phyloP scores from a whole-genome alignment of 1,140 invertebrate species.

The Ceratina japonica region DNA sequence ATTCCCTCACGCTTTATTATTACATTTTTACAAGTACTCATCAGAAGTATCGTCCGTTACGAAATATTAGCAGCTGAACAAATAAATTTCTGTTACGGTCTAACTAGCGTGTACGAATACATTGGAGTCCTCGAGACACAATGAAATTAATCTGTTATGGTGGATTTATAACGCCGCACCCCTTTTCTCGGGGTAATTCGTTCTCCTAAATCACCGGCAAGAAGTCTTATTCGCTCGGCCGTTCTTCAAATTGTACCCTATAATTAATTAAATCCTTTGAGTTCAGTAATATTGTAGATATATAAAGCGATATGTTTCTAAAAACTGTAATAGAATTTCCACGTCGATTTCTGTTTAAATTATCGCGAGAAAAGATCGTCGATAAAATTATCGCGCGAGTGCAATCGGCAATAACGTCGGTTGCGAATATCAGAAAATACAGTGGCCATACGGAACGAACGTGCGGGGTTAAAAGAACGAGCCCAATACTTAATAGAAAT shows the following conservation, averaged over 20 bases:
- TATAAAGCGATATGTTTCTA: not conserved
- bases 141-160: constrained; percentile 74
- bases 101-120: constrained; percentile 67
- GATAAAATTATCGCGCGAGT: constrained; percentile 2
- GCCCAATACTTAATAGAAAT: constrained; percentile 74
- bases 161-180: constrained; percentile 72
- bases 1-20: too few relatives aligned
- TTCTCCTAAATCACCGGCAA: constrained; percentile 69
- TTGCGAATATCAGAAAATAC: constrained; percentile 55
- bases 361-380: constrained; percentile 23
- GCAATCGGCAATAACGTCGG: constrained; percentile 35
- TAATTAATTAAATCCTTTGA: constrained; percentile 70
- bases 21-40: too few relatives aligned
- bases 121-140: constrained; percentile 64
- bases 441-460: constrained; percentile 45
- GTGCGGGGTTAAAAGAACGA: constrained; percentile 58
- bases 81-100: constrained; percentile 23
- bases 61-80: constrained; percentile 23
- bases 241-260: constrained; percentile 57
- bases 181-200: constrained; percentile 58
- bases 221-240: constrained; percentile 51
- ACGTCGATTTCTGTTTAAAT: too few relatives aligned
- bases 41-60: too few relatives aligned
- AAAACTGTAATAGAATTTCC: not conserved
- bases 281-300: not conserved